A percentile compares a stretch with the other conserved stretches of the same genome.
These are phyloP conservation scores for Pedionomus torquatus DNA, from an alignment of 2,113 vertebrate genomes.

Conservation along the genomic window DNA sequence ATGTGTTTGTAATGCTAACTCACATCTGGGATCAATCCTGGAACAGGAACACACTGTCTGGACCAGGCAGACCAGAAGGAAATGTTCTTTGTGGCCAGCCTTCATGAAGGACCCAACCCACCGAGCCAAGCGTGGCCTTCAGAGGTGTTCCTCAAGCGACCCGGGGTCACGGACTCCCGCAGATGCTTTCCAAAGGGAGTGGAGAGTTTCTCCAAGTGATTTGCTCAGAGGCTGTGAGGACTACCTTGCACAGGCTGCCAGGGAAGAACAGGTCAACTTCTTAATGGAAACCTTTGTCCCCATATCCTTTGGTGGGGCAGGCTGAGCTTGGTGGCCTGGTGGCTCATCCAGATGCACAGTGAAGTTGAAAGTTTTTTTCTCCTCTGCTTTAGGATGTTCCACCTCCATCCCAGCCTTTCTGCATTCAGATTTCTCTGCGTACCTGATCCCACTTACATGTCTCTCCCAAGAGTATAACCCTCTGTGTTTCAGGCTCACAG, in stretches of 20 bases:
- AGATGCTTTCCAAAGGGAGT: background rate
- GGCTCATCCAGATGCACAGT: background rate
- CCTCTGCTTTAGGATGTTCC: background rate
- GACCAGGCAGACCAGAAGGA: background rate
- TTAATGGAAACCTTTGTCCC: background rate
- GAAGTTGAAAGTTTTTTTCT: background rate
- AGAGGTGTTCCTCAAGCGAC: background rate
- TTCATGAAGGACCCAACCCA: background rate
- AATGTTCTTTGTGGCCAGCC: background rate
- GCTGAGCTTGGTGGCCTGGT: background rate
- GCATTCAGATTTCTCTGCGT: background rate
- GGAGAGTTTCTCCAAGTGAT: background rate
- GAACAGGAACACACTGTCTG: slow-evolving; percentile 8
- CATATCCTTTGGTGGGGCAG: background rate
- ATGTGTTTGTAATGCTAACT: slow-evolving; percentile 36
- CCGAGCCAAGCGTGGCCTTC: background rate
- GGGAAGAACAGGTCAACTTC: background rate
- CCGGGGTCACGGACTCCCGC: background rate
- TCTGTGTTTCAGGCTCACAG: background rate
- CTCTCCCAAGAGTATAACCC: background rate
- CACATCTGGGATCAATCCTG: slow-evolving; percentile 55
- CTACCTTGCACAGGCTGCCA: background rate
- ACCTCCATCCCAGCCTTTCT: background rate
- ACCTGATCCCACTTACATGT: background rate
- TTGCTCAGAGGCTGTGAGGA: background rate